phyloP scores from a whole-genome alignment of 2,888 invertebrate genomes.

The Synanthedon formicaeformis region DNA sequence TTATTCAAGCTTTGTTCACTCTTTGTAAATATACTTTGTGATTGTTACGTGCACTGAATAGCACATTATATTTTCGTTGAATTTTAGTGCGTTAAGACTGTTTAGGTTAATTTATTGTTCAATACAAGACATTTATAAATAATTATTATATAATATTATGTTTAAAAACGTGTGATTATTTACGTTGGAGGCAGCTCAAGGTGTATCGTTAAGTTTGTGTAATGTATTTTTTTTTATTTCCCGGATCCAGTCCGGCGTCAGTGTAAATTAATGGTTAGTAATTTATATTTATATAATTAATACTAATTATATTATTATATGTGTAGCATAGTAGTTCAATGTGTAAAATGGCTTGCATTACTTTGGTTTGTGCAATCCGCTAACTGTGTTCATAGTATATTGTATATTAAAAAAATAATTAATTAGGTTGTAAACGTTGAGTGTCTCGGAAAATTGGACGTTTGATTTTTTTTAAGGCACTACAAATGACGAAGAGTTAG shows the following conservation, averaged over 20 bases:
- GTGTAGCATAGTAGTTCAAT: neutral
- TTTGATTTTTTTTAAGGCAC: no score
- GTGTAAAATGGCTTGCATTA: constrained; percentile 26
- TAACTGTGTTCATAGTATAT: constrained; percentile 46
- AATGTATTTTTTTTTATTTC: no score
- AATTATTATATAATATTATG: constrained; percentile 9
- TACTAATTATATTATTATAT: no score
- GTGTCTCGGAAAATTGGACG: no score
- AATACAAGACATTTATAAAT: constrained; percentile 33
- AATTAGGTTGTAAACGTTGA: no score
- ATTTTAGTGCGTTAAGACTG: constrained; percentile 45
- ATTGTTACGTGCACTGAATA: constrained; percentile 41
- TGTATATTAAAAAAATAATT: constrained; percentile 6
- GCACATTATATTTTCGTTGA: constrained; percentile 24
- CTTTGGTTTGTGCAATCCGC: constrained; percentile 45
- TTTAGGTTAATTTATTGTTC: constrained; percentile 32
- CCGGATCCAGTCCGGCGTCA: no score
- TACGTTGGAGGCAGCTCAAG: constrained; percentile 22
- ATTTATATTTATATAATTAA: no score
- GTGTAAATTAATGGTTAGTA: no score
- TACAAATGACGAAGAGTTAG: no score
- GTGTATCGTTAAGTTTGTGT: constrained; percentile 3
- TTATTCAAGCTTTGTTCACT: constrained; percentile 12
- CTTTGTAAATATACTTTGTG: constrained; percentile 12
- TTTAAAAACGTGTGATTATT: constrained; percentile 9